Conservation (phyloP, 2,888 invertebrate species). For the Synergus umbraculus region DNA sequence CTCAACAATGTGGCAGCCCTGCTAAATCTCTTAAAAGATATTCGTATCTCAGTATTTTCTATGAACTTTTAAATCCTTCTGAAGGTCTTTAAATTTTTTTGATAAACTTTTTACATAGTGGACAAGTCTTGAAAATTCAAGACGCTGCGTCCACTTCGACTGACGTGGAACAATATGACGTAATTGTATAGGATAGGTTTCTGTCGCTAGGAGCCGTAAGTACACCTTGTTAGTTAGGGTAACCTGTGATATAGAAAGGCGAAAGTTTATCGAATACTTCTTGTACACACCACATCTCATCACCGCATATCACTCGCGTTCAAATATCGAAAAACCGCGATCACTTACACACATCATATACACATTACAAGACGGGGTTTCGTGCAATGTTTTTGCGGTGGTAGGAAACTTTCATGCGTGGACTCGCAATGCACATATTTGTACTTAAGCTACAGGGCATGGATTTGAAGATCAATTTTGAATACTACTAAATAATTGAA, state of each 20-base stretch:
- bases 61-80: conserved; percentile 7
- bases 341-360: conserved; percentile 43
- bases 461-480: no score
- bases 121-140: conserved; percentile 21
- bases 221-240: conserved; percentile 71
- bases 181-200: conserved; percentile 33
- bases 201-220: conserved; percentile 51
- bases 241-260: conserved; percentile 74
- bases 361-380: conserved; percentile 68
- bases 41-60: conserved; percentile 7
- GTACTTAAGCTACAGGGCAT: neutral
- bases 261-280: conserved; percentile 44
- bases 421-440: conserved; percentile 36
- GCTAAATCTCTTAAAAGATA: neutral
- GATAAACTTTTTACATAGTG: conserved; percentile 24
- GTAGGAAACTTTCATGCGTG: conserved; percentile 57
- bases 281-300: conserved; percentile 33
- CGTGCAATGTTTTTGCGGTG: conserved; percentile 73
- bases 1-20: neutral
- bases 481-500: no score
- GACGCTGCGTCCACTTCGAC: conserved; percentile 29
- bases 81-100: neutral
- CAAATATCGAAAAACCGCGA: conserved; percentile 37
- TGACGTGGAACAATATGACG: conserved; percentile 32
- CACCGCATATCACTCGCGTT: conserved; percentile 27